These are phyloP conservation scores for Pitangus sulphuratus DNA, from an alignment of 2,797 vertebrate species.

Conservation along the genomic window DNA sequence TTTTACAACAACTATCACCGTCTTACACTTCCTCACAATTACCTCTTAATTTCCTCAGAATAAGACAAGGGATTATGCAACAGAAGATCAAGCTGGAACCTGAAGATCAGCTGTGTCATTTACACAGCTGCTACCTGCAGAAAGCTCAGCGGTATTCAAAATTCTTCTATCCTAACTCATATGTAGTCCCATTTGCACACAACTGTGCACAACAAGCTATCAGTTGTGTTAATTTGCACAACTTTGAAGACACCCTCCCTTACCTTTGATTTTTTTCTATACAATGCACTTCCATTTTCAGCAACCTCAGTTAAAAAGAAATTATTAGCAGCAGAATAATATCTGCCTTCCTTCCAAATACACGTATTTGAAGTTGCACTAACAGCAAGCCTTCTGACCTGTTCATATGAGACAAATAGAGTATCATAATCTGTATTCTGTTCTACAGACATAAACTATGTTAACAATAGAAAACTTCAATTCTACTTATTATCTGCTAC, in stretches of 20 bases:
- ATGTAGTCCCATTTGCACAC: rapidly evolving
- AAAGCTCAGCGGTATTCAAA: neutral
- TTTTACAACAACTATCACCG: neutral
- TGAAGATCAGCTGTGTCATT: neutral
- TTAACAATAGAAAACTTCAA: neutral
- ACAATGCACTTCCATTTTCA: neutral
- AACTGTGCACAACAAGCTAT: neutral
- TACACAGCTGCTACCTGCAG: neutral
- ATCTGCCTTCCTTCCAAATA: neutral
- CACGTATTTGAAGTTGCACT: neutral
- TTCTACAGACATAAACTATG: neutral
- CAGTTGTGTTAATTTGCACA: neutral
- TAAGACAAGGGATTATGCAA: constrained; percentile 10
- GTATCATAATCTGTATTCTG: neutral
- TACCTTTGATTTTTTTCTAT: neutral
- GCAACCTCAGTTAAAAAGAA: neutral
- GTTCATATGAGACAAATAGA: neutral
- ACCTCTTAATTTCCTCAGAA: neutral
- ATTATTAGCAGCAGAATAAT: neutral
- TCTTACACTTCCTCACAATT: neutral
- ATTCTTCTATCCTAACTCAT: neutral
- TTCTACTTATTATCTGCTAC: neutral
- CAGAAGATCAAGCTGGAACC: neutral
- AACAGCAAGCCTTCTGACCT: neutral
- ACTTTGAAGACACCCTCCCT: neutral